Base-by-base conservation (phyloP, 2,113 vertebrate genomes). In the Callopanchax toddi region DNA sequence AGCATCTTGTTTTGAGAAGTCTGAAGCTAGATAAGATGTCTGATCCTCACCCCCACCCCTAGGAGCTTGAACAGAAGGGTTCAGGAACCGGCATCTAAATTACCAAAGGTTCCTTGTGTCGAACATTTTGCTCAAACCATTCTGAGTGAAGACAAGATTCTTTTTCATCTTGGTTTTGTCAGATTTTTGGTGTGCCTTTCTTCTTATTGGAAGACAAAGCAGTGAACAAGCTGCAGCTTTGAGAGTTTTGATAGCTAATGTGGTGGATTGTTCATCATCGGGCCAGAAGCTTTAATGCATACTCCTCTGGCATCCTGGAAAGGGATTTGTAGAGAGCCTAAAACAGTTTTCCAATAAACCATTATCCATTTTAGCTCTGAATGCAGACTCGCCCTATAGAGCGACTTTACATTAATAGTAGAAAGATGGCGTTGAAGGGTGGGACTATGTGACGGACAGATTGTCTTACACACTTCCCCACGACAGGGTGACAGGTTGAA, bases 151-250 rank as follows among this genome's bases (percentile, higher is more conserved):
- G 82, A 71, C 86, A 82, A 79, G 64, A 81, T 83, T 81, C 75
- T 45, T 43, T 84, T 82, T 76, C 40, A 17, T 64, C 68, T 51
- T 40, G 43, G 74, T 64, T 73, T 78, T 85, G 76, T 82, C 83
- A 82, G 43, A 11, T 1, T 45, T 75, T 78, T 90, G 81, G 86
- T 66, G 65, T 53, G 55, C 66, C 69, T 72, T 55, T 44, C 71
- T 53, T 48, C 61, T 72, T 60, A 59, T 57, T 50, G 66, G 71
- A 80, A 86, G 80, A 82, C 78, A 87, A 83, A 86, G 59, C 68
- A 67, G 62, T 12, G n/a, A 68, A 53, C 45, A 49, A 39, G 49
- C 6, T 8, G 12, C 10, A 53, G 39, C 72, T 89, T 84, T 81
- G 61, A 82, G 72, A 46, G 67, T 78, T 78, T 59, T 85, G 81